Evolutionary conservation across 2,797 vertebrate genomes (phyloP), one percentile per base, ranked within the genome.

Genomic region (Lutjanus argentimaculatus): DNA sequence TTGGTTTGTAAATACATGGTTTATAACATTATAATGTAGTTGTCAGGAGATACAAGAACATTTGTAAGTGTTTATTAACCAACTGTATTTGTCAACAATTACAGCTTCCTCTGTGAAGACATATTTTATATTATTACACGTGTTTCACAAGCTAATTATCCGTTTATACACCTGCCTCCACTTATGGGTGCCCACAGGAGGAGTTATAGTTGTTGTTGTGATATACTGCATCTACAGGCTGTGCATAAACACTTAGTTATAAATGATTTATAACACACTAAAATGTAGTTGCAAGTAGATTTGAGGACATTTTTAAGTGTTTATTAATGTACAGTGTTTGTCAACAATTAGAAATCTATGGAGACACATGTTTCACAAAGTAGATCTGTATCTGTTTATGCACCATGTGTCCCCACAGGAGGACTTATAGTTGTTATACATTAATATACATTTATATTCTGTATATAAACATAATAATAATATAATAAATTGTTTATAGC

Each of bases 71-170:
- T 14, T 14, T 71, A 59, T 67, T 61, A 62, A 56, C 6, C 8
- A 11, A 8, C 21, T 40, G 10, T 22, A 53, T 61, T 19, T 25
- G 5, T 48, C 4, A 53, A 63, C 1, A 72, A 56, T 51, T 53
- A 49, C 0, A 52, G 21, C 15, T 52, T 48, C 9, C 13, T 30
- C 22, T 58, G 6, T 57, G 8, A 62, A 25, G 2, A 74, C 8
- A 49, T 68, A 30, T 64, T 79, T 30, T 67, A 12, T 64, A 15
- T 22, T 40, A 42, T 72, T 58, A 68, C 42, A 63, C 6, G 30
- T 66, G 36, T 58, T 52, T 42, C 12, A 25, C 6, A 62, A 15
- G 59, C 11, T 66, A 1, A 14, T 59, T 36, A 56, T 71, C 2
- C 65, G 61, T 48, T 48, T 30, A 55, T 43, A 8, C 19, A 55